Conservation (phyloP, 2,797 vertebrate species). For the Discoglossus pictus region DNA sequence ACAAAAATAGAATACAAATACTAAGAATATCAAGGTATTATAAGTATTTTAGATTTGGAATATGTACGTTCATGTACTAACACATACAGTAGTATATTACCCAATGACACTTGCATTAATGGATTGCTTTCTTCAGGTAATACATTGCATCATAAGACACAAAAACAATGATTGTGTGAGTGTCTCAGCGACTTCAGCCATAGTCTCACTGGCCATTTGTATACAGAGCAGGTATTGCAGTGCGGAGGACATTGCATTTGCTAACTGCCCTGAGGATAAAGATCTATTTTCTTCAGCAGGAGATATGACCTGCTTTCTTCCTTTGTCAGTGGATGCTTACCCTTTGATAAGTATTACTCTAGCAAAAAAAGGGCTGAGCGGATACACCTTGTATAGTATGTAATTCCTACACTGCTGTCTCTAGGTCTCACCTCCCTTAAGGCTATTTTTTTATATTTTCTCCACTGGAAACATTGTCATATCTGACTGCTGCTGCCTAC, state of each 20-base stretch:
- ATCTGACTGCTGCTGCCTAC: neutral
- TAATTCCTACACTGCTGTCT: neutral
- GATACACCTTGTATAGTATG: conserved; percentile 18
- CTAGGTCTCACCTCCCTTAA: conserved; percentile 2
- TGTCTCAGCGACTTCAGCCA: no score
- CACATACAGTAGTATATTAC: no score
- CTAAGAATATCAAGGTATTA: no score
- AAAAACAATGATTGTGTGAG: no score
- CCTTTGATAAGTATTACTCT: conserved; percentile 24
- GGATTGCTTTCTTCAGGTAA: no score
- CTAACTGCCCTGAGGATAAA: conserved; percentile 21
- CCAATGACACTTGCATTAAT: no score
- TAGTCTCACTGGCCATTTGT: neutral
- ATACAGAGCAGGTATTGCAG: conserved; percentile 4
- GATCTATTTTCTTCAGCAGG: conserved; percentile 18
- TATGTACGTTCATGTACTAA: no score
- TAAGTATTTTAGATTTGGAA: no score
- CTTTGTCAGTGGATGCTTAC: conserved; percentile 11
- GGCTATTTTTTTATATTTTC: conserved; percentile 10
- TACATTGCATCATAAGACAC: no score
- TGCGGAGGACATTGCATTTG: conserved; percentile 11
- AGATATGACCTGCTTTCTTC: conserved; percentile 7
- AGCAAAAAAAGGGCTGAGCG: conserved; percentile 2
- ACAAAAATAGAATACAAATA: no score
- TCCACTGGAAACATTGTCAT: conserved; percentile 7